These are phyloP conservation scores for Xyrauchen texanus DNA, from an alignment of 2,113 vertebrate genomes.

Conservation along the genomic window DNA sequence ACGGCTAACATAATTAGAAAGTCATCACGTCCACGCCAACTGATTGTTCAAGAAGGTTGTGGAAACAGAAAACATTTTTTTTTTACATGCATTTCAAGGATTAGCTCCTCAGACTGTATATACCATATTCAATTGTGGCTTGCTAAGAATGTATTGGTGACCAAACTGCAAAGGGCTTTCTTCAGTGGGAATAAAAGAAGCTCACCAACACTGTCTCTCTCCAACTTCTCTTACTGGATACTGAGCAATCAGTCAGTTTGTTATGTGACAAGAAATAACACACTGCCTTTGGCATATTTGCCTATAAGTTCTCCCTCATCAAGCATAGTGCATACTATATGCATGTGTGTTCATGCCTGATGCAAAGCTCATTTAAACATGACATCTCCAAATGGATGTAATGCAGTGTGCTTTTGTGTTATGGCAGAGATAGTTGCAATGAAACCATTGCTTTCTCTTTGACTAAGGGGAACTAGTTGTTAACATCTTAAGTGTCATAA, in stretches of 20 bases:
- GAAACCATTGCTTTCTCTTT: slow-evolving; percentile 61
- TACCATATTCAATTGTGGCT: background rate
- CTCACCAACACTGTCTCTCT: slow-evolving; percentile 11
- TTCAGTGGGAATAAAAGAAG: background rate
- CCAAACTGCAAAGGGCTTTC: background rate
- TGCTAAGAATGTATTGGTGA: background rate
- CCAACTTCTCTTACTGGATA: background rate
- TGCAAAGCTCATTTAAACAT: slow-evolving; percentile 59
- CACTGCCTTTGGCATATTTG: slow-evolving; percentile 20
- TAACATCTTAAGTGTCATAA: slow-evolving; percentile 51
- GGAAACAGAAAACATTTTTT: no score
- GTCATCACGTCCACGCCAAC: no score
- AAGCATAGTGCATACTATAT: slow-evolving; percentile 15
- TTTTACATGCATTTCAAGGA: no score
- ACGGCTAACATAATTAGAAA: no score
- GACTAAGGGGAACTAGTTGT: slow-evolving; percentile 59
- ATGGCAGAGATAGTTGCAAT: slow-evolving; percentile 58
- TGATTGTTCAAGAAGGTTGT: no score
- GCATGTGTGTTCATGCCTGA: slow-evolving; percentile 15
- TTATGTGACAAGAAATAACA: slow-evolving; percentile 34
- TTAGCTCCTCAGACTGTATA: background rate
- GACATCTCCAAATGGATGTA: slow-evolving; percentile 62
- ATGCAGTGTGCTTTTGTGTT: slow-evolving; percentile 55
- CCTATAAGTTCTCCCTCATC: slow-evolving; percentile 25
- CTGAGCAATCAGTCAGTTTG: slow-evolving; percentile 7